A percentile compares a stretch with the other conserved stretches of the same genome.
Evolutionary conservation across 2,113 vertebrate species (phyloP).

Genomic region (Cryptotis parvus): DNA sequence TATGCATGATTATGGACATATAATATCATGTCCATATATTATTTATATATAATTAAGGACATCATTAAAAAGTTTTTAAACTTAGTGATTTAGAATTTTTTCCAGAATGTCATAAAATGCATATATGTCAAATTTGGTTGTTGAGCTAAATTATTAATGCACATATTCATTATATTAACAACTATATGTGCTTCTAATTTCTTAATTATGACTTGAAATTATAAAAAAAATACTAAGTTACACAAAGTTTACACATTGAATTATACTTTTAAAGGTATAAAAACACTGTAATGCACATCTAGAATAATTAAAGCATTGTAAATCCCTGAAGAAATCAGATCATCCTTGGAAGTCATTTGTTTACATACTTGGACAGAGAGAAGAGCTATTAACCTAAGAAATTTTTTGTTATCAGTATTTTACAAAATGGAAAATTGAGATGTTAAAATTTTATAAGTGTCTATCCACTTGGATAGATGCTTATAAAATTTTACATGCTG

Average conservation of each 20-base stretch:
- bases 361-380: not conserved
- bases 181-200: not conserved
- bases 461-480: constrained; percentile 20
- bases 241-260: not conserved
- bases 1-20: too few relatives aligned
- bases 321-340: not conserved
- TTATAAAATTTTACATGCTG: constrained; percentile 65
- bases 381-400: not conserved
- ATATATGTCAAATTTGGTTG: not conserved
- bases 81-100: too few relatives aligned
- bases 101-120: too few relatives aligned
- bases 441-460: not conserved
- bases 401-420: constrained; percentile 21
- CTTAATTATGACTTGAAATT: not conserved
- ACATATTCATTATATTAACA: not conserved
- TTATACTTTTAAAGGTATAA: not conserved
- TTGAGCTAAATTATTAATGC: constrained; percentile 8
- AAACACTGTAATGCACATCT: not conserved
- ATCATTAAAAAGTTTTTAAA: too few relatives aligned
- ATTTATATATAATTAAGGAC: too few relatives aligned
- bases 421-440: constrained; percentile 23
- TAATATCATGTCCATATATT: too few relatives aligned
- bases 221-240: not conserved
- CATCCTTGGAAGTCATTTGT: not conserved
- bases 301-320: constrained; percentile 5